phyloP scores from a whole-genome alignment of 2,888 invertebrate genomes.

The Epsilonema sp. region DNA sequence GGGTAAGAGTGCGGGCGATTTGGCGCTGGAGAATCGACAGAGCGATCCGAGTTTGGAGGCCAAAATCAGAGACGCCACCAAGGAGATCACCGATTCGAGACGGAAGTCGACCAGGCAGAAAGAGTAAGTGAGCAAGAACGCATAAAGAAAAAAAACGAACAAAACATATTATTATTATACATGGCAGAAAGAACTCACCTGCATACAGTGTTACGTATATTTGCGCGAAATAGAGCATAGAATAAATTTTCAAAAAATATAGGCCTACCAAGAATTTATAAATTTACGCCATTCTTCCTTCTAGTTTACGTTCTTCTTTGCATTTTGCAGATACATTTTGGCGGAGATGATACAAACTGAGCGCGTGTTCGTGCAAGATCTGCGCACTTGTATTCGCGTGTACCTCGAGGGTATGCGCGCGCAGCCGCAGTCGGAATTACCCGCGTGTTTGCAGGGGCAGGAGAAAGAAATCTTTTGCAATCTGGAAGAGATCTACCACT shows the following conservation, averaged over 20 bases:
- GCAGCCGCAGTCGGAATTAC: conserved; percentile 12
- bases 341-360: conserved; percentile 89
- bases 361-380: conserved; percentile 82
- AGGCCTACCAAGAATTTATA: too few species aligned
- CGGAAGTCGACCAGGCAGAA: conserved; percentile 73
- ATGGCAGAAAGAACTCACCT: too few species aligned
- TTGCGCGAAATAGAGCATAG: too few species aligned
- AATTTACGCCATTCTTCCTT: too few species aligned
- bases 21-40: too few species aligned
- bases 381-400: conserved; percentile 61
- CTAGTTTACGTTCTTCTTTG: too few species aligned
- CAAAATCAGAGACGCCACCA: conserved; percentile 51
- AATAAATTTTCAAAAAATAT: too few species aligned
- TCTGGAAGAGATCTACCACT: conserved; percentile 84
- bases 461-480: conserved; percentile 87
- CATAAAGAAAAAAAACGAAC: too few species aligned
- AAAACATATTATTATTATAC: too few species aligned
- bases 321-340: conserved; percentile 68
- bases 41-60: conserved; percentile 62
- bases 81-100: conserved; percentile 76
- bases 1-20: too few species aligned
- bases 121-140: conserved; percentile 47
- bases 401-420: conserved; percentile 15
- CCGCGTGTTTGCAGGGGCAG: conserved; percentile 52
- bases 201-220: too few species aligned